Base-by-base conservation (phyloP, 2,113 vertebrate species). In the Embiotoca jacksoni region DNA sequence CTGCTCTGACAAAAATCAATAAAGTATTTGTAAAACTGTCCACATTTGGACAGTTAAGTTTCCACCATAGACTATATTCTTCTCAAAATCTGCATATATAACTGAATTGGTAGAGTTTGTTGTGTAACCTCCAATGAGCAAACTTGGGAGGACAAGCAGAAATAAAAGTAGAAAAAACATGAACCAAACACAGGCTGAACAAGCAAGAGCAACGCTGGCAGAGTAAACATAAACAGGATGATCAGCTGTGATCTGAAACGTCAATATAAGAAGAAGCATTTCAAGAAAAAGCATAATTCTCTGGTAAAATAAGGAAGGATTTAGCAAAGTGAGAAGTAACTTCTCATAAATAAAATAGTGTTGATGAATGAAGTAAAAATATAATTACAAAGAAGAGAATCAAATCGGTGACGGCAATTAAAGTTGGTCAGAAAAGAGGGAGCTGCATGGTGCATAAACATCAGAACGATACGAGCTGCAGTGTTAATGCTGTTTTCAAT, bases 201-300 rank as follows among this genome's bases (percentile, higher is more conserved):
- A 39, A 82, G 66, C 32, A 32, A 68, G 57, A 59, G 57, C 11
- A 41, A 71, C 10, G 30, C 67, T 73, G 79, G 49, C 62, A 56
- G 31, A 11, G 46, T n/a, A 65, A 64, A 57, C 13, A 46, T 1
- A 72, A 80, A 47, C 23, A 52, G 33, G 41, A 62, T 59, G 56
- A 78, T 44, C 52, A 58, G 65, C 72, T 75, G 61, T 55, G 70
- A 78, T 72, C 63, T 57, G 15, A 82, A 69, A 56, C 33, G 47
- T 35, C 41, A 60, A 54, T 37, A 52, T 56, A 49, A 72, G 2
- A 53, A 1, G 33, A 82, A 6, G 52, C 36, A 44, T 55, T 66
- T 77, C 44, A 67, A 71, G 49, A 62, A 70, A 57, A 78, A 81
- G 74, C 39, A 59, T 55, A 71, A 37, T 50, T 67, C 33, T 68